A percentile compares a stretch with the other conserved stretches of the same genome.
phyloP scores from a whole-genome alignment of 2,888 invertebrate genomes.

The Volucella zonaria region DNA sequence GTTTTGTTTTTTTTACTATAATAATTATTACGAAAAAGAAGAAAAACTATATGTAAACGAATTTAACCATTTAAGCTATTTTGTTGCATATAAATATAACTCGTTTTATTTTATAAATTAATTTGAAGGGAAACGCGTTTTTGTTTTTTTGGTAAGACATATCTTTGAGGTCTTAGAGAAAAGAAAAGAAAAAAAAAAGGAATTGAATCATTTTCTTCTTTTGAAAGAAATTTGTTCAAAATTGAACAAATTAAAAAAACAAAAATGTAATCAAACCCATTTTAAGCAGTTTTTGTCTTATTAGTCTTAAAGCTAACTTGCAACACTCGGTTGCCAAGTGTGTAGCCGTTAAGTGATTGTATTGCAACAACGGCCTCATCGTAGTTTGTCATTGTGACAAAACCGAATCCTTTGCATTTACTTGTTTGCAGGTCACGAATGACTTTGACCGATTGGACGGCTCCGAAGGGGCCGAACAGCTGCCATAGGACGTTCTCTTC shows the following conservation, averaged over 20 bases:
- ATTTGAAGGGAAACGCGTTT: conserved; percentile 61
- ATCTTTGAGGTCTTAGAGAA: conserved; percentile 33
- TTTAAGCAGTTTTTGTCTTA: conserved; percentile 88
- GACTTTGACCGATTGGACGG: conserved; percentile 98
- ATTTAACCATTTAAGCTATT: conserved; percentile 64
- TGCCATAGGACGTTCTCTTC: conserved; percentile 98
- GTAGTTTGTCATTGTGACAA: conserved; percentile 99
- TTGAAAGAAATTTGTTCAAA: background rate
- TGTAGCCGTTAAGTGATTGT: conserved; percentile 97
- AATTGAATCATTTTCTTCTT: conserved; percentile 9
- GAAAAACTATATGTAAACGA: conserved; percentile 36
- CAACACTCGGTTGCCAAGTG: conserved; percentile 95
- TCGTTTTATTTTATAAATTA: conserved; percentile 44
- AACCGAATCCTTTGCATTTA: conserved; percentile 99
- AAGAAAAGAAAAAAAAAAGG: conserved; percentile 50
- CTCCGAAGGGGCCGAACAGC: conserved; percentile 97
- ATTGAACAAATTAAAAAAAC: conserved; percentile 31
- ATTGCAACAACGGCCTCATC: conserved; percentile 98
- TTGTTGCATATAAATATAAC: conserved; percentile 36
- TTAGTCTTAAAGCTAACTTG: conserved; percentile 99
- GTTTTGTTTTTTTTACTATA: conserved; percentile 39
- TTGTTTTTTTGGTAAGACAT: conserved; percentile 46
- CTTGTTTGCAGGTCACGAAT: conserved; percentile 97
- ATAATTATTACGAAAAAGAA: conserved; percentile 71
- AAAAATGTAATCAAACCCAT: conserved; percentile 43